A percentile compares a stretch with the other conserved stretches of the same genome.
phyloP scores from a whole-genome alignment of 2,113 vertebrate genomes.

The Etia nguti region DNA sequence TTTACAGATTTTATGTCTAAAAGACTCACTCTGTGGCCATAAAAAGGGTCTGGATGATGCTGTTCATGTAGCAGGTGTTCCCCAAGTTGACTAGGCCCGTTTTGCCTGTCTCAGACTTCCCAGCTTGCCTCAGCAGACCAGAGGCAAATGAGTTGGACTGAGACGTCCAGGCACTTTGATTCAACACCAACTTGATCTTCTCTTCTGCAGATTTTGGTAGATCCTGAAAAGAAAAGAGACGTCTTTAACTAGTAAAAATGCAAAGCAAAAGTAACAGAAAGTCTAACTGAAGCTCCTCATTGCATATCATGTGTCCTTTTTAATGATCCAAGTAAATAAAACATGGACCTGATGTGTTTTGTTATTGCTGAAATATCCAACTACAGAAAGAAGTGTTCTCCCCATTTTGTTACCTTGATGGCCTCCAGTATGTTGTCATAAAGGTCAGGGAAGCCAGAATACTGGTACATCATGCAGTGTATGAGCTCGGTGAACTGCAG shows the following conservation, averaged over 20 bases:
- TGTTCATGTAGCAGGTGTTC: conserved; percentile 99
- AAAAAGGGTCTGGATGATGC: conserved; percentile 95
- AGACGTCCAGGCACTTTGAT: conserved; percentile 98
- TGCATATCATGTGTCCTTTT: background rate
- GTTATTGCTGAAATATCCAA: background rate
- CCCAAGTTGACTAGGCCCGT: conserved; percentile 95
- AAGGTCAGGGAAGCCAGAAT: conserved; percentile 97
- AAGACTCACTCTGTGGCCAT: conserved; percentile 96
- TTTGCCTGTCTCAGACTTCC: conserved; percentile 97
- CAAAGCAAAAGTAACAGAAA: background rate
- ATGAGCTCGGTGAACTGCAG: conserved; percentile 87
- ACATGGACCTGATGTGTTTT: background rate
- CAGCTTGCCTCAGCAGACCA: conserved; percentile 83
- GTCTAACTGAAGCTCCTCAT: background rate
- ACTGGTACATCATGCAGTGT: conserved; percentile 99
- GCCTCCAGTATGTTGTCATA: conserved; percentile 93
- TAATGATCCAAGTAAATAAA: background rate
- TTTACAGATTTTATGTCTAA: background rate
- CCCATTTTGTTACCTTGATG: conserved; percentile 80
- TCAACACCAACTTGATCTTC: conserved; percentile 91
- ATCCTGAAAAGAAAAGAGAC: conserved; percentile 68
- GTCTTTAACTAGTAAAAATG: background rate
- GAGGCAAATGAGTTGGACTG: conserved; percentile 90
- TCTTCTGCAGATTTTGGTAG: conserved; percentile 90
- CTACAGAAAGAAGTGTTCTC: background rate